A percentile compares a stretch with the other conserved stretches of the same genome.
Evolutionary conservation across 2,888 invertebrate genomes (phyloP).

Genomic region (Sturmia bella): DNA sequence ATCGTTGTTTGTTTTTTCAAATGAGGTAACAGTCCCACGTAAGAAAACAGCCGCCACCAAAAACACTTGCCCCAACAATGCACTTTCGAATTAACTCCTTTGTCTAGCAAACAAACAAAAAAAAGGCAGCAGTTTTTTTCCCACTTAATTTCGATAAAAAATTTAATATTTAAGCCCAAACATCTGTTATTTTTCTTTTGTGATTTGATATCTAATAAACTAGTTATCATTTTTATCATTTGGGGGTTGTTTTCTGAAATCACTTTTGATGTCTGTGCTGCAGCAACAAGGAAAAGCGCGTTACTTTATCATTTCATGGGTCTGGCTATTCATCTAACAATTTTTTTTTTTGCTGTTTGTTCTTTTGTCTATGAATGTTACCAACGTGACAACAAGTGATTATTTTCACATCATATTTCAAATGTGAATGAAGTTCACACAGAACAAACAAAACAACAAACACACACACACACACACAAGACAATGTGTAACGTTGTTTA

Average conservation of each 20-base stretch:
- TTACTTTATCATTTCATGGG: conserved; percentile 19
- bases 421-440: conserved; percentile 9
- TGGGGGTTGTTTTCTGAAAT: conserved; percentile 31
- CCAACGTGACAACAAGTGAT: conserved; percentile 67
- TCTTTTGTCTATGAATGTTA: conserved; percentile 29
- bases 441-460: not conserved
- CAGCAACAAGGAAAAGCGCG: not conserved
- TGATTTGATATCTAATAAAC: conserved; percentile 4
- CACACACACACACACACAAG: conserved; percentile 4
- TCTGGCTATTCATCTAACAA: conserved; percentile 25
- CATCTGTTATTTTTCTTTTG: conserved; percentile 48
- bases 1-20: not conserved
- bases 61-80: conserved; percentile 21
- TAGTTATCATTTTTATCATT: not conserved
- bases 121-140: conserved; percentile 8
- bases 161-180: conserved; percentile 4
- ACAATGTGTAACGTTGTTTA: not conserved
- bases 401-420: conserved; percentile 68
- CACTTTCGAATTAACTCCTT: not conserved
- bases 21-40: conserved; percentile 29
- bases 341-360: conserved; percentile 17
- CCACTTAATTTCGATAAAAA: conserved; percentile 34
- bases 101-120: not conserved
- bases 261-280: conserved; percentile 6
- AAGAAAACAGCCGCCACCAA: conserved; percentile 9